phyloP scores from a whole-genome alignment of 2,797 vertebrate species.

The Myoxocephalus aenaeus region DNA sequence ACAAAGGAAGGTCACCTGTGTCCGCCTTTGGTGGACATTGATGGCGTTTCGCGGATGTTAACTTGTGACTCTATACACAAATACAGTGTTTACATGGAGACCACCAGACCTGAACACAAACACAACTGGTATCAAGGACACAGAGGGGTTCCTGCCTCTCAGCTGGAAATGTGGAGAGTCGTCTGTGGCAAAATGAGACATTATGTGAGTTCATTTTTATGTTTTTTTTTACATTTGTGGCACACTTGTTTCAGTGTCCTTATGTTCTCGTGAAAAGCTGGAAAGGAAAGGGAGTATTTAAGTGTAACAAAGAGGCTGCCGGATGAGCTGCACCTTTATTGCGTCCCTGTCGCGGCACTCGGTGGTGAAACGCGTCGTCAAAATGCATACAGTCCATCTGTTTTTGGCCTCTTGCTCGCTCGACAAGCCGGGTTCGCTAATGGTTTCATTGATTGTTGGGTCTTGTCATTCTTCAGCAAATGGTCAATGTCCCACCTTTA shows the following conservation, averaged over 20 bases:
- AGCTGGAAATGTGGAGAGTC: constrained; percentile 20
- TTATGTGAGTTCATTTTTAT: neutral
- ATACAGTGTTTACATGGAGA: constrained; percentile 61
- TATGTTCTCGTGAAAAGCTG: constrained; percentile 16
- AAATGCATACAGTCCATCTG: constrained; percentile 53
- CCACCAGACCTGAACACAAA: constrained; percentile 40
- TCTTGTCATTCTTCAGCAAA: constrained; percentile 69
- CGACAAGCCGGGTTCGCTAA: constrained; percentile 53
- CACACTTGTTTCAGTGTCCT: constrained; percentile 13
- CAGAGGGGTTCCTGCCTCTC: constrained; percentile 12
- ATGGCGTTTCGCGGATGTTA: constrained; percentile 55
- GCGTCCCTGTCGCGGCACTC: constrained; percentile 23
- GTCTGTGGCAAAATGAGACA: constrained; percentile 5
- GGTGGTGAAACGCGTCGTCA: constrained; percentile 35
- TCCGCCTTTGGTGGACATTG: constrained; percentile 54
- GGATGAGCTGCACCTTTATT: neutral
- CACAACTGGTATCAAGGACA: constrained; percentile 57
- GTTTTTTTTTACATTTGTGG: neutral
- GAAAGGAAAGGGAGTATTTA: neutral
- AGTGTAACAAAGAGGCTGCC: neutral
- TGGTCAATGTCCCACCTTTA: constrained; percentile 44
- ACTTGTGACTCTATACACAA: constrained; percentile 45
- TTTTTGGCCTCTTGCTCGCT: constrained; percentile 22
- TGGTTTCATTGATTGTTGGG: constrained; percentile 71
- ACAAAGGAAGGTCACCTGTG: constrained; percentile 55